These are phyloP conservation scores for Dynastes tityus DNA, from an alignment of 2,888 invertebrate genomes.

Conservation along the genomic window DNA sequence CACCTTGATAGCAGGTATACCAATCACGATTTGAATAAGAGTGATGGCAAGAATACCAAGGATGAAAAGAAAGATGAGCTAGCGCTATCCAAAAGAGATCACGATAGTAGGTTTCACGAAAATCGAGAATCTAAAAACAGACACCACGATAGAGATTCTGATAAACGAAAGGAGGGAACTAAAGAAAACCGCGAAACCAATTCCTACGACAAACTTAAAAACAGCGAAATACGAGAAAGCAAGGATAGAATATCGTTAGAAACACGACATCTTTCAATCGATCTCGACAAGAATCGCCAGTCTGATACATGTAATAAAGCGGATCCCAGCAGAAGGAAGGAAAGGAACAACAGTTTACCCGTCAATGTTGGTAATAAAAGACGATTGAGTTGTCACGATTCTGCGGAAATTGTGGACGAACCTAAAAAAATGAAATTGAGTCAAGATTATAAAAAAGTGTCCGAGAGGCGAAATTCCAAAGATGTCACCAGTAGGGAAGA, in stretches of 20 bases:
- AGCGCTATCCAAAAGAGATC: slow-evolving; percentile 34
- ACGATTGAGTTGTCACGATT: slow-evolving; percentile 85
- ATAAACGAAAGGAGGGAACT: slow-evolving; percentile 69
- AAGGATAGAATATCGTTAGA: slow-evolving; percentile 64
- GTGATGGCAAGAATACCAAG: slow-evolving; percentile 67
- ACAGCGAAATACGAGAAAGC: slow-evolving; percentile 61
- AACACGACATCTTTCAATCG: slow-evolving; percentile 71
- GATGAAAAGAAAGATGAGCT: slow-evolving; percentile 65
- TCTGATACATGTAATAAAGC: slow-evolving; percentile 60
- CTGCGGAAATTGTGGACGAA: slow-evolving; percentile 74
- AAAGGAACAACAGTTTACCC: slow-evolving; percentile 77
- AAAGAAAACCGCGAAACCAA: slow-evolving; percentile 73
- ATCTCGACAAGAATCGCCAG: slow-evolving; percentile 68
- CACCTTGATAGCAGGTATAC: slow-evolving; percentile 68
- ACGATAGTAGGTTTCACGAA: slow-evolving; percentile 55
- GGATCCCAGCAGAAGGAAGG: slow-evolving; percentile 73
- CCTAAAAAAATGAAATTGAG: slow-evolving; percentile 77
- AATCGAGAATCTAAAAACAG: slow-evolving; percentile 61
- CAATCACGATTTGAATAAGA: slow-evolving; percentile 36
- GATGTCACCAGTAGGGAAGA: slow-evolving; percentile 71
- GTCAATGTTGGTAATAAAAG: slow-evolving; percentile 81
- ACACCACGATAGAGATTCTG: slow-evolving; percentile 69
- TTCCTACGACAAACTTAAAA: slow-evolving; percentile 72
- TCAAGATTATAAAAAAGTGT: slow-evolving; percentile 71
- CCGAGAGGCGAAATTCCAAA: slow-evolving; percentile 81